A percentile compares a stretch with the other conserved stretches of the same genome.
phyloP scores from a whole-genome alignment of 1,140 invertebrate species.

The Reticulitermes speratus region DNA sequence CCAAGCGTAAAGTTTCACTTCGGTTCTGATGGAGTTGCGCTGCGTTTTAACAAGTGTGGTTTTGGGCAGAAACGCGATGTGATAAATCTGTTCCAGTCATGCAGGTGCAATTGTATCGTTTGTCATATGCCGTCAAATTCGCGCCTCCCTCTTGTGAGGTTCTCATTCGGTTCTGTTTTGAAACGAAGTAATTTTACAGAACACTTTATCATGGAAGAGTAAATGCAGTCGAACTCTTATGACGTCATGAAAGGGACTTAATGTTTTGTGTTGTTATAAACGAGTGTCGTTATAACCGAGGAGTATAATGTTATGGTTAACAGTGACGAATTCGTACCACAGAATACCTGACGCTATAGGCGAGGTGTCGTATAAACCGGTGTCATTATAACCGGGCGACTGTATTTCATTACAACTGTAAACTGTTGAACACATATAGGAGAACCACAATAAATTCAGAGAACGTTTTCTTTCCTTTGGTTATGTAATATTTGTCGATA shows the following conservation, averaged over 20 bases:
- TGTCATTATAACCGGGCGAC: too few species aligned
- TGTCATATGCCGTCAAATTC: neutral
- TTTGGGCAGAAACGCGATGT: neutral
- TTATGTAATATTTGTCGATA: too few species aligned
- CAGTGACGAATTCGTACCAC: too few species aligned
- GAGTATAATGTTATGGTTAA: too few species aligned
- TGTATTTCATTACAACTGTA: neutral
- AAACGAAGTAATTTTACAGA: neutral
- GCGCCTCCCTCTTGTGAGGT: neutral
- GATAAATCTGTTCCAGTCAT: neutral
- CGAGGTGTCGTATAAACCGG: too few species aligned
- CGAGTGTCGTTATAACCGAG: too few species aligned
- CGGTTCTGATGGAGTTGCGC: neutral
- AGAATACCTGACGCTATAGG: too few species aligned
- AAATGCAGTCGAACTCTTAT: too few species aligned
- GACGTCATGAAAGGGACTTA: too few species aligned
- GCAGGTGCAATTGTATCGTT: neutral
- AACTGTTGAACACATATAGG: neutral
- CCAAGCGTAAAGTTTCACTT: neutral
- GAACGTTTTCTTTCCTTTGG: too few species aligned
- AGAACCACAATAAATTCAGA: neutral
- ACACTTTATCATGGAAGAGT: neutral
- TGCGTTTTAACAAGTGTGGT: neutral
- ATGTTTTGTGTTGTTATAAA: too few species aligned
- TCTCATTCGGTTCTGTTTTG: neutral